Conservation (phyloP, 2,888 invertebrate genomes). For the Meghimatium bilineatum region DNA sequence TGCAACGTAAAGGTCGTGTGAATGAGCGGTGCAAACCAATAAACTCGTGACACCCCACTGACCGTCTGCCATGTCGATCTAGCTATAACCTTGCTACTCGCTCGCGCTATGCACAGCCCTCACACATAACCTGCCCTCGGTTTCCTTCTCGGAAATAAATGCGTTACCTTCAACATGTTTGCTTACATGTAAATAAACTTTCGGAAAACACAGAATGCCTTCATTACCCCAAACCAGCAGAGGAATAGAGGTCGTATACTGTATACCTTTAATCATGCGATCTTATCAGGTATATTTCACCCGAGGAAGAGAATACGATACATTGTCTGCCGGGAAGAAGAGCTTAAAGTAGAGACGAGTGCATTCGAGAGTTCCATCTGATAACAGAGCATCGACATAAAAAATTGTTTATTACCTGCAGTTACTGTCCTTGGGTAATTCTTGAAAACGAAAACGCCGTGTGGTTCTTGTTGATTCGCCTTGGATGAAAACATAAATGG, state of each 20-base stretch:
- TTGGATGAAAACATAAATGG: conserved; percentile 6
- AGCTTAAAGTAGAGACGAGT: neutral
- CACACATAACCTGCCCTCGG: conserved; percentile 17
- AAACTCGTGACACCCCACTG: conserved; percentile 4
- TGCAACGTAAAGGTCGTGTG: neutral
- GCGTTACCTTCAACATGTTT: conserved; percentile 15
- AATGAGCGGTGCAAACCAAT: conserved; percentile 14
- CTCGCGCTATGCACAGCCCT: neutral
- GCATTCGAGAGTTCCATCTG: conserved; percentile 1
- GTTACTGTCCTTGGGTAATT: neutral
- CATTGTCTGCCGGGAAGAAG: conserved; percentile 12
- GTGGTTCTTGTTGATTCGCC: neutral
- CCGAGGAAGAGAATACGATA: neutral
- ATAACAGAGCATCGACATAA: neutral
- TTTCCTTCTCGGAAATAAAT: conserved; percentile 6
- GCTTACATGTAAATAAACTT: neutral
- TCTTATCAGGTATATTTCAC: conserved; percentile 7
- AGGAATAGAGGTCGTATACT: neutral
- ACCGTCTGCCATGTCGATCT: conserved; percentile 24
- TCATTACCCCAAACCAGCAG: conserved; percentile 11
- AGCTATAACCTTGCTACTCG: neutral
- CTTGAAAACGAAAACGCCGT: neutral
- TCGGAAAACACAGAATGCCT: conserved; percentile 11
- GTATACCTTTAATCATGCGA: neutral
- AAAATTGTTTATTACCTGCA: neutral